phyloP scores from a whole-genome alignment of 2,797 vertebrate genomes.

The Myotis pilosus region DNA sequence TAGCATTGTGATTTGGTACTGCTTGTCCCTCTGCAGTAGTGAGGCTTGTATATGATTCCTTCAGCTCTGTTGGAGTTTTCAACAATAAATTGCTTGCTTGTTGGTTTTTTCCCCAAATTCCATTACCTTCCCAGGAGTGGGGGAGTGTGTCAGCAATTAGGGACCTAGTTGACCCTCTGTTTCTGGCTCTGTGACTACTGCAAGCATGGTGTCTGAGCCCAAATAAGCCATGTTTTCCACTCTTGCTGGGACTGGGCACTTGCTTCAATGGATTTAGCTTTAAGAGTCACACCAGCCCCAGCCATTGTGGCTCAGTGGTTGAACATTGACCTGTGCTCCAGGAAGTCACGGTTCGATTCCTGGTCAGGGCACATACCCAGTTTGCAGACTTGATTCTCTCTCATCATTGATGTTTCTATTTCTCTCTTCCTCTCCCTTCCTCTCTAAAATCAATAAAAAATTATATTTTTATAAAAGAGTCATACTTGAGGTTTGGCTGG shows the following conservation, averaged over 20 bases:
- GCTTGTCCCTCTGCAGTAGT: conserved; percentile 15
- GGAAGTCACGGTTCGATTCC: too few relatives aligned
- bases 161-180: conserved; percentile 20
- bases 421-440: too few relatives aligned
- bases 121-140: background rate
- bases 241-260: background rate
- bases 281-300: conserved; percentile 8
- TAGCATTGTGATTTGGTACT: conserved; percentile 57
- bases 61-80: conserved; percentile 41
- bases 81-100: conserved; percentile 45
- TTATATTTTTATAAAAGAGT: too few relatives aligned
- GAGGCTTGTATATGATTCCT: conserved; percentile 34
- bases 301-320: too few relatives aligned
- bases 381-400: too few relatives aligned
- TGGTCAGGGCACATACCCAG: too few relatives aligned
- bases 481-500: conserved; percentile 30
- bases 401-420: too few relatives aligned
- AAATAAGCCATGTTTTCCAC: conserved; percentile 15
- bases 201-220: background rate
- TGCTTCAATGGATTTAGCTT: conserved; percentile 53
- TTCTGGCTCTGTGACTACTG: conserved; percentile 38
- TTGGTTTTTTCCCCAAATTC: background rate
- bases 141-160: conserved; percentile 2
- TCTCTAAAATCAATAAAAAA: too few relatives aligned
- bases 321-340: too few relatives aligned